Percentiles rank a stretch among this genome's conserved stretches.
phyloP scores from a whole-genome alignment of 2,888 invertebrate genomes.

The Dorcus hopei region DNA sequence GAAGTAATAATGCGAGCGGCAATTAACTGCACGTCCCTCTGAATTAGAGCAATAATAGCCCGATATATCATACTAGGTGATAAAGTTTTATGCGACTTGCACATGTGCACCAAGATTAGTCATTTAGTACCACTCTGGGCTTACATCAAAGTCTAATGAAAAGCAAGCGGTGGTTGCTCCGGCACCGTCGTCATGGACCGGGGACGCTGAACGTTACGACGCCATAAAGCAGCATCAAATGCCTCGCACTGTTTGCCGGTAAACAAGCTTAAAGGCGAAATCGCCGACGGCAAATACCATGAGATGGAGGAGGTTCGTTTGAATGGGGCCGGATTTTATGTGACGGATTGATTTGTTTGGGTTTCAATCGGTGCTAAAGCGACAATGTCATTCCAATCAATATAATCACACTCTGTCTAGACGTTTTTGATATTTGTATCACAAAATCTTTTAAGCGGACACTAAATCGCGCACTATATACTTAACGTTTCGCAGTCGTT shows the following conservation, averaged over 20 bases:
- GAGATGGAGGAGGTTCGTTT: too few relatives aligned
- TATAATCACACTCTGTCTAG: too few relatives aligned
- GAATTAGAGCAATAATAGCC: not conserved
- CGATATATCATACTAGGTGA: slow-evolving; percentile 22
- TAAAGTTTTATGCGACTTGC: slow-evolving; percentile 3
- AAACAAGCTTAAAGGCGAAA: not conserved
- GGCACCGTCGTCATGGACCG: not conserved
- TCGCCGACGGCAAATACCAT: too few relatives aligned
- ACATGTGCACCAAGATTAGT: slow-evolving; percentile 5
- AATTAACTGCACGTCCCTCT: not conserved
- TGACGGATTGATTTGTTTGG: too few relatives aligned
- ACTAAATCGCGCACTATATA: too few relatives aligned
- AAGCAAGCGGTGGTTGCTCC: not conserved
- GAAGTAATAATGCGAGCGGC: not conserved
- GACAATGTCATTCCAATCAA: too few relatives aligned
- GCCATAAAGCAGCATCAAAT: not conserved
- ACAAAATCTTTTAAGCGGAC: too few relatives aligned
- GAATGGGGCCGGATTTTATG: too few relatives aligned
- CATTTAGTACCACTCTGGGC: not conserved
- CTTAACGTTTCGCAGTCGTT: too few relatives aligned
- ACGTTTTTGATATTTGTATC: too few relatives aligned
- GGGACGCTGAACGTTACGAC: not conserved
- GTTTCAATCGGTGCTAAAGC: too few relatives aligned
- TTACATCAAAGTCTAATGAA: slow-evolving; percentile 5
- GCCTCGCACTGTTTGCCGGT: not conserved